Base-by-base conservation (phyloP, 2,888 invertebrate species). In the Plusia festucae region DNA sequence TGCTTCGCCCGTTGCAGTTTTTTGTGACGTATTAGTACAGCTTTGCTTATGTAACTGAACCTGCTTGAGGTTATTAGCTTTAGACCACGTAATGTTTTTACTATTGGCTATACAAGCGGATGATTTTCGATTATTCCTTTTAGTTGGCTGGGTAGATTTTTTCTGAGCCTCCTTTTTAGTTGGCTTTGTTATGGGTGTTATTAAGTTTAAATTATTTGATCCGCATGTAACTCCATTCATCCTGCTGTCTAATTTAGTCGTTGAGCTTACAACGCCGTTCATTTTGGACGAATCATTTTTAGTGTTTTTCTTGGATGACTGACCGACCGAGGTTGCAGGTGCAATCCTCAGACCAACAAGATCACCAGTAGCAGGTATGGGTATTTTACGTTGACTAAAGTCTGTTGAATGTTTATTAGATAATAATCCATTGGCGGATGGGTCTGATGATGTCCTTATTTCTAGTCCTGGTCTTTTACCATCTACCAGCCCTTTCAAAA, bases 141-240 rank as follows among this genome's bases (percentile, higher is more conserved):
- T 95, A 24, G 84, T 68, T 24, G 88, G 65, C 58, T 87, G 87
- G 52, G 80, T 53, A 32, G 82, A 80, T 72, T 90, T 93, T 72
- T 88, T 93, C 24, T 81, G 77, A 13, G 85, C 54, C 69, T 94
- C 93, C 76, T 92, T 92, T 78, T 93, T 94, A 34, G 83, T 70
- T 24, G 87, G 81, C 83, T 94, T 93, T 40, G 85, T 78, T 44
- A 88, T 85, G 49, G 88, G 81, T 76, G 89, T 92, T n/a, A n/a
- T n/a, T 73, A 95, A 81, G 70, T 88, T 92, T 65, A 93, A 86
- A 79, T 94, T 95, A 77, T 95, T 95, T 44, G 95, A 94, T 67
- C 95, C 95, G 76, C 90, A 92, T 56, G 93, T 94, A 15, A 94
- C 95, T 62, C 93, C 93, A 71, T 95, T 94, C 93, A 95, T 95